These are phyloP conservation scores for Lycaon pictus DNA, from an alignment of 2,113 vertebrate genomes.

Conservation along the genomic window DNA sequence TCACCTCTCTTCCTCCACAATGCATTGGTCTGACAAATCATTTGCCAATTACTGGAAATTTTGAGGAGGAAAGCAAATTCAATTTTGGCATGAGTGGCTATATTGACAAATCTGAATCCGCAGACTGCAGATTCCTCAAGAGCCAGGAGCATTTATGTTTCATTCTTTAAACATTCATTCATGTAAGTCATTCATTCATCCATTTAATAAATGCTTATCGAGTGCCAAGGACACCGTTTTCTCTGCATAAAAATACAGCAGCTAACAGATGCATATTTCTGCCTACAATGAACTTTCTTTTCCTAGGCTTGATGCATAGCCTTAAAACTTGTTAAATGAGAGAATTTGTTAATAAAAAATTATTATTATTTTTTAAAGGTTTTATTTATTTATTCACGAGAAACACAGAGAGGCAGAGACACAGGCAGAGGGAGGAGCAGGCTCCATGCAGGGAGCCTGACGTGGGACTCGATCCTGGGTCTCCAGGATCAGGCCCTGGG, in stretches of 20 bases:
- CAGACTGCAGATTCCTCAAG: neutral
- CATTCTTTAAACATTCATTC: slow-evolving; percentile 19
- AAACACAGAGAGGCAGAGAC: too few relatives aligned
- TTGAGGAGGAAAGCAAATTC: neutral
- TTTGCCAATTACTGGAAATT: neutral
- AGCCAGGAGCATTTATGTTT: neutral
- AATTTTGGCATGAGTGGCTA: neutral
- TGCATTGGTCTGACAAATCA: neutral
- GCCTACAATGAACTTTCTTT: neutral
- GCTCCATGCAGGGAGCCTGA: too few relatives aligned
- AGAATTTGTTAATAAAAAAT: slow-evolving; percentile 32
- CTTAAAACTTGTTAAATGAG: neutral
- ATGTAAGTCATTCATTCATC: neutral
- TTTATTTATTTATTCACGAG: too few relatives aligned
- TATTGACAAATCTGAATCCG: neutral
- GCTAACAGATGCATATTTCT: neutral
- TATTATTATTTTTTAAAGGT: neutral
- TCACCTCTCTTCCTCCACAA: neutral
- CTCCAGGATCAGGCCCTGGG: too few relatives aligned
- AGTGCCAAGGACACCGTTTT: neutral
- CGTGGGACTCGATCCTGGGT: too few relatives aligned
- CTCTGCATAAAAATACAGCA: neutral
- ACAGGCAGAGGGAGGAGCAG: too few relatives aligned
- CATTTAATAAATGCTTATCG: neutral
- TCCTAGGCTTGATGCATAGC: neutral